Conservation (phyloP, 2,113 vertebrate species). For the Charina bottae region DNA sequence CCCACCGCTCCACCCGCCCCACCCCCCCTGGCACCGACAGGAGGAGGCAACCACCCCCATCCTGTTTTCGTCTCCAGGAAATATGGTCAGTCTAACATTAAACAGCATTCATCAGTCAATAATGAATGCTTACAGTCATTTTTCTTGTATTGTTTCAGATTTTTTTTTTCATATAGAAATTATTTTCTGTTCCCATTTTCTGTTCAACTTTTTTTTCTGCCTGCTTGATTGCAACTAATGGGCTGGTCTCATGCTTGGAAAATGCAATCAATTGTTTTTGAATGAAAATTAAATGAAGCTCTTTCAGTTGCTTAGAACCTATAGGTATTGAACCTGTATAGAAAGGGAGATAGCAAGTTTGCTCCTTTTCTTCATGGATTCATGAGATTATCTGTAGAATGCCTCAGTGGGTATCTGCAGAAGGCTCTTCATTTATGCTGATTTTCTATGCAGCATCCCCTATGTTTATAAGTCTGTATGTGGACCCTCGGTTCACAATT, state of each 20-base stretch:
- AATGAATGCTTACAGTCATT: neutral
- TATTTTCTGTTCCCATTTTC: neutral
- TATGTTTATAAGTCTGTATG: neutral
- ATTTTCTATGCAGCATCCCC: neutral
- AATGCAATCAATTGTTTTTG: neutral
- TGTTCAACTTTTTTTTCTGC: no score
- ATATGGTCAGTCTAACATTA: no score
- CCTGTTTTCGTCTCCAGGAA: no score
- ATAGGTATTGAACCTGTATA: neutral
- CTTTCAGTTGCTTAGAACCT: neutral
- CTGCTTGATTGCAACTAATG: neutral
- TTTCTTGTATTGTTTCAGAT: neutral
- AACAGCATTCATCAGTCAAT: fast-evolving
- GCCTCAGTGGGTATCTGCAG: neutral
- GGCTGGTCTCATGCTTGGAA: neutral
- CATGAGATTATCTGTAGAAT: neutral
- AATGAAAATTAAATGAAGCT: neutral
- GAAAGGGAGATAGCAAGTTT: neutral
- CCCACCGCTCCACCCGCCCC: no score
- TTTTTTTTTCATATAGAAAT: neutral
- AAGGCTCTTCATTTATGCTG: neutral
- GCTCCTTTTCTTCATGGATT: neutral
- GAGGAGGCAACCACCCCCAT: no score
- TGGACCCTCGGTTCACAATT: neutral
- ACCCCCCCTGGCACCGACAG: no score